Evolutionary conservation across 2,113 vertebrate species (phyloP).

Genomic region (Oryzias celebensis): DNA sequence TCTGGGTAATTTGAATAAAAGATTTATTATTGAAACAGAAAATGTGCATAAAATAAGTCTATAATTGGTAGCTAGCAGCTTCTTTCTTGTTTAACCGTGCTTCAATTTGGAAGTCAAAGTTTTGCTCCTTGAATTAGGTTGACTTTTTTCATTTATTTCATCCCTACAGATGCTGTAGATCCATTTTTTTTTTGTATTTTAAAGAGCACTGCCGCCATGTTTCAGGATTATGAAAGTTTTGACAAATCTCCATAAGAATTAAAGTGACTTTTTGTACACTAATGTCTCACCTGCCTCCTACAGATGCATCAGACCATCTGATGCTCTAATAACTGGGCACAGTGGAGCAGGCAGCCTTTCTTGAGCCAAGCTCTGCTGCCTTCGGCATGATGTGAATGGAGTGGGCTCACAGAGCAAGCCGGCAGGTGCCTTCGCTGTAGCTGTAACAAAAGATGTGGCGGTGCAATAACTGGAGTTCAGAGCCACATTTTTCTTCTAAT

Average conservation of each 20-base stretch:
- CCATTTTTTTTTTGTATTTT: neutral
- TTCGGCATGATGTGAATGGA: constrained; percentile 4
- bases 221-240: neutral
- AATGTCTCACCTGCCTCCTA: neutral
- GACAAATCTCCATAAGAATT: neutral
- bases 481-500: constrained; percentile 6
- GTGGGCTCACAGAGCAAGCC: neutral
- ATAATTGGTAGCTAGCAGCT: too few relatives aligned
- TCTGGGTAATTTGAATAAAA: too few relatives aligned
- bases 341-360: constrained; percentile 4
- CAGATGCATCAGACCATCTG: neutral
- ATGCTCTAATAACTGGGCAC: neutral
- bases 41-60: too few relatives aligned
- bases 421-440: constrained; percentile 10
- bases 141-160: neutral
- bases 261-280: neutral
- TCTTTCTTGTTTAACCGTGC: too few relatives aligned
- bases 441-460: constrained; percentile 16
- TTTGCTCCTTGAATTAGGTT: too few relatives aligned
- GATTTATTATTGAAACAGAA: too few relatives aligned
- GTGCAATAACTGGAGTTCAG: neutral
- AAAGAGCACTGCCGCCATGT: neutral
- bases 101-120: too few relatives aligned
- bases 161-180: neutral
- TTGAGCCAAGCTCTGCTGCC: neutral